These are phyloP conservation scores for Aplocera efformata DNA, from an alignment of 2,888 invertebrate genomes.

Conservation along the genomic window DNA sequence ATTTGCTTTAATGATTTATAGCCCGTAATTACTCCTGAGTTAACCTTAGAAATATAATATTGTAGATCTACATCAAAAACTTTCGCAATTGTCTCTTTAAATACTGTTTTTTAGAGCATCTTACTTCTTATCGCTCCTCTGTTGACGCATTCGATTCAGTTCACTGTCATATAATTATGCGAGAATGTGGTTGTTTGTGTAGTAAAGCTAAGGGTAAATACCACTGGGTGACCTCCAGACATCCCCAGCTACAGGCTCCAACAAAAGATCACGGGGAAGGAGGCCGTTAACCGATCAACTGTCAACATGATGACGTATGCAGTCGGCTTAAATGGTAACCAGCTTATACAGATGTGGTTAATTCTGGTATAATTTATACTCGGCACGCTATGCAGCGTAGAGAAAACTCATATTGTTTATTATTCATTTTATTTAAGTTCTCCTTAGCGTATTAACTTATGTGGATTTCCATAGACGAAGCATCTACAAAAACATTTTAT, in stretches of 20 bases:
- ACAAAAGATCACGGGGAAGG: constrained; percentile 57
- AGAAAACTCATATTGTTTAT: too few relatives aligned
- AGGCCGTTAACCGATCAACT: constrained; percentile 1
- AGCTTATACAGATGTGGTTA: neutral
- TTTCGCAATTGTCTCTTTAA: too few relatives aligned
- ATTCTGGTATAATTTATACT: neutral
- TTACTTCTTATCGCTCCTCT: neutral
- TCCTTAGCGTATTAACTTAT: too few relatives aligned
- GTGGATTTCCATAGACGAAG: too few relatives aligned
- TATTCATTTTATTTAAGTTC: too few relatives aligned
- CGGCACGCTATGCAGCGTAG: too few relatives aligned
- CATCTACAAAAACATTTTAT: too few relatives aligned
- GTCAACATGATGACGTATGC: constrained; percentile 6
- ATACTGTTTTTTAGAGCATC: too few relatives aligned
- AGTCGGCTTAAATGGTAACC: neutral
- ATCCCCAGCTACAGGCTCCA: constrained; percentile 34
- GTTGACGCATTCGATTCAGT: constrained; percentile 16
- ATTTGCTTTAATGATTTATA: constrained; percentile 24
- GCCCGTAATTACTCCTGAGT: constrained; percentile 24
- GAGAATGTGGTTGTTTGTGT: constrained; percentile 37
- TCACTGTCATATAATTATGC: constrained; percentile 34
- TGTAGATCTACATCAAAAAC: too few relatives aligned
- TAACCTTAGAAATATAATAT: neutral
- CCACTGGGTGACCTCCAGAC: constrained; percentile 63
- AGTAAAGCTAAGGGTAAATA: constrained; percentile 47